These are phyloP conservation scores for Podilymbus podiceps DNA, from an alignment of 2,113 vertebrate species.

Conservation along the genomic window DNA sequence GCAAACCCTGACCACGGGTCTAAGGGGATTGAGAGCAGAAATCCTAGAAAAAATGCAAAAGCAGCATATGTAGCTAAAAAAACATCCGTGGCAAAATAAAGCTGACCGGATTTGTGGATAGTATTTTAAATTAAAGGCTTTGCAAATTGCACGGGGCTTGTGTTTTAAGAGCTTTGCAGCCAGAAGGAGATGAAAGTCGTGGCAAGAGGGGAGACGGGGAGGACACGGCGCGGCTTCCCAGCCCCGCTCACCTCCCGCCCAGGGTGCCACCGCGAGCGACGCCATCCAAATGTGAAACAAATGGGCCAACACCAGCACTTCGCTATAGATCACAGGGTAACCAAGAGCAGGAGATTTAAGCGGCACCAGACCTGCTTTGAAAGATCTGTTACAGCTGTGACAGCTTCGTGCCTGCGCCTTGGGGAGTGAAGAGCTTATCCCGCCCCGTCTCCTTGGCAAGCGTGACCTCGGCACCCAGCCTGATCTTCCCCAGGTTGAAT, in stretches of 20 bases:
- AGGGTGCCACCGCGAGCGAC: rapidly evolving
- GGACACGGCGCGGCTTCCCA: background rate
- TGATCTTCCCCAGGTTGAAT: background rate
- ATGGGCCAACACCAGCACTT: rapidly evolving
- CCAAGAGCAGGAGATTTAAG: background rate
- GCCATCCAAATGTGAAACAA: background rate
- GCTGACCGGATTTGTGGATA: background rate
- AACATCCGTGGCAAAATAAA: background rate
- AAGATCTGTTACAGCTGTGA: background rate
- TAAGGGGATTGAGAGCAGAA: background rate
- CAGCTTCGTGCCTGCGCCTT: background rate
- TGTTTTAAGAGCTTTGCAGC: background rate
- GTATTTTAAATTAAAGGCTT: background rate
- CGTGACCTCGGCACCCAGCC: background rate
- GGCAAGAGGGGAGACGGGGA: background rate
- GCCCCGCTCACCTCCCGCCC: background rate
- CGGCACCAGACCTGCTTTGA: background rate
- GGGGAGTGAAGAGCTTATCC: background rate
- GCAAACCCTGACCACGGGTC: background rate
- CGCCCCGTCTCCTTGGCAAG: background rate
- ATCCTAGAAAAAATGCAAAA: background rate
- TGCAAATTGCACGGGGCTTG: background rate
- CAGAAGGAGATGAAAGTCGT: background rate
- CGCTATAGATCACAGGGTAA: rapidly evolving
- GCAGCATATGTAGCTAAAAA: background rate